These are phyloP conservation scores for Meloe dianella DNA, from an alignment of 2,888 invertebrate species.

Conservation along the genomic window DNA sequence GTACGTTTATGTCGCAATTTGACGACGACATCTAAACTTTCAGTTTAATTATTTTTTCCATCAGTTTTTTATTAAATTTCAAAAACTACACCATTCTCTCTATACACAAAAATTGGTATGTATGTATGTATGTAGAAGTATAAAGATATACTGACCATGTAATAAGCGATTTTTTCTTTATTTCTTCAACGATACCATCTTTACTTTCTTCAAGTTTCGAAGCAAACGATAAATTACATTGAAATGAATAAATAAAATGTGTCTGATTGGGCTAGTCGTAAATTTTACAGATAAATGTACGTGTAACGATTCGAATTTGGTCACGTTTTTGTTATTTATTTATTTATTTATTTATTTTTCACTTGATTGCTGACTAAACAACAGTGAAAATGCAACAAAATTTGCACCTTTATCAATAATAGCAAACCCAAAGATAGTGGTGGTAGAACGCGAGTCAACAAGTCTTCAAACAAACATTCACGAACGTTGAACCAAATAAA, in stretches of 20 bases:
- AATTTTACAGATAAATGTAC: conserved; percentile 27
- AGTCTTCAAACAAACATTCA: no score
- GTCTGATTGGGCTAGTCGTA: conserved; percentile 16
- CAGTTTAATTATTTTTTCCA: conserved; percentile 10
- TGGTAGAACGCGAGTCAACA: neutral
- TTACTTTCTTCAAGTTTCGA: conserved; percentile 25
- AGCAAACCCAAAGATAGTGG: neutral
- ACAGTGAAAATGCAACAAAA: neutral
- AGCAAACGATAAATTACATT: conserved; percentile 25
- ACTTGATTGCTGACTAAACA: neutral
- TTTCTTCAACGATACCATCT: conserved; percentile 22
- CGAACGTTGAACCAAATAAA: no score
- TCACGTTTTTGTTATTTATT: conserved; percentile 18
- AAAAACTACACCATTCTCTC: conserved; percentile 12
- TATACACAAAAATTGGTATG: neutral
- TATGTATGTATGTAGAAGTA: no score
- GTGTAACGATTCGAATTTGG: conserved; percentile 25
- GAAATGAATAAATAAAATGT: conserved; percentile 26
- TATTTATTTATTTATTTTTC: neutral
- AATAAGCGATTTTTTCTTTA: conserved; percentile 21
- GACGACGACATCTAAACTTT: conserved; percentile 21
- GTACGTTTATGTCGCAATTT: conserved; percentile 30
- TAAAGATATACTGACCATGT: conserved; percentile 25
- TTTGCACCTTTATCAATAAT: neutral
- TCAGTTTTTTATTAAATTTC: conserved; percentile 18